Evolutionary conservation across 2,888 invertebrate genomes (phyloP).

Genomic region (Zaprionus bogoriensis): DNA sequence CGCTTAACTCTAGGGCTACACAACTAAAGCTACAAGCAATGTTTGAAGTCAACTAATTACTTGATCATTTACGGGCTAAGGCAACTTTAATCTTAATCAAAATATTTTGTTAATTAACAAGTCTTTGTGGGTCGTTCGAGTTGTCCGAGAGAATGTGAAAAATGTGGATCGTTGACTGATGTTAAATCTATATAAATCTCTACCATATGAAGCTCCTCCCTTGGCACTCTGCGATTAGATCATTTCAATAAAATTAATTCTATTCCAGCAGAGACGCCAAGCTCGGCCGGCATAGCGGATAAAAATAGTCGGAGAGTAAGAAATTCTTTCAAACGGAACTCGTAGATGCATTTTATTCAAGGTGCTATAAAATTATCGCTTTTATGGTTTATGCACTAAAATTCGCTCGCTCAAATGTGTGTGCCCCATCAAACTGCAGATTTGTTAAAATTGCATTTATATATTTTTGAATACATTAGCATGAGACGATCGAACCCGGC

Average conservation of each 20-base stretch:
- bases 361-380: constrained; percentile 2
- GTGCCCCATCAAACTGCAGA: not conserved
- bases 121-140: constrained; percentile 32
- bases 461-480: constrained; percentile 19
- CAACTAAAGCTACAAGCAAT: constrained; percentile 43
- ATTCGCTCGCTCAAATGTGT: not conserved
- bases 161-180: constrained; percentile 38
- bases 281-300: not conserved
- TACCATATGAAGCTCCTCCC: not conserved
- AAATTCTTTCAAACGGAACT: constrained; percentile 32
- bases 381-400: not conserved
- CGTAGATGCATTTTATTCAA: constrained; percentile 46
- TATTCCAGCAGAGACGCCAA: not conserved
- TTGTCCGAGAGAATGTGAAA: constrained; percentile 5
- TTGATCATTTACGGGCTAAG: constrained; percentile 37
- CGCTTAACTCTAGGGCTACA: constrained; percentile 20
- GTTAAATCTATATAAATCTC: not conserved
- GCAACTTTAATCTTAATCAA: constrained; percentile 39
- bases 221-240: not conserved
- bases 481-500: constrained; percentile 16
- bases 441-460: not conserved
- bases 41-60: constrained; percentile 19
- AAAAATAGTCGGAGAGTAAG: constrained; percentile 5
- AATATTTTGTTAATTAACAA: constrained; percentile 21
- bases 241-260: not conserved